Percentiles rank a stretch among this genome's conserved stretches.
Conservation (phyloP, 1,140 invertebrate genomes). For the Leptinotarsa defecta region DNA sequence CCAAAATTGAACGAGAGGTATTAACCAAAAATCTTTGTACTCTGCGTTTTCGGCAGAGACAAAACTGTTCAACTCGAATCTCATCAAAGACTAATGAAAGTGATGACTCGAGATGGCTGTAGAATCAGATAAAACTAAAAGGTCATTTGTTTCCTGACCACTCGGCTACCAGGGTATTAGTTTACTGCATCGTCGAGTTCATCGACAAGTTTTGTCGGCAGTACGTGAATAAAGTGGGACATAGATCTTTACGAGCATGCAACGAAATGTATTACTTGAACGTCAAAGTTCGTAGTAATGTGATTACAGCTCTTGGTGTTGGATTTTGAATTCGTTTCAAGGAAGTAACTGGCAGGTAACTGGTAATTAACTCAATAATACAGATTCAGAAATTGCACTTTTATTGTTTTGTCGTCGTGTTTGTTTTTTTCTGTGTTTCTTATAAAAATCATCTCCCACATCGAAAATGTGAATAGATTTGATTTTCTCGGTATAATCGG, state of each 20-base stretch:
- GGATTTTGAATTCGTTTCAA: too few relatives aligned
- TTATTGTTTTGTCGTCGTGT: too few relatives aligned
- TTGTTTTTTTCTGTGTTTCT: too few relatives aligned
- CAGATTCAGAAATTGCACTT: too few relatives aligned
- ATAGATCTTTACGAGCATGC: neutral
- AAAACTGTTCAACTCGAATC: slow-evolving; percentile 18
- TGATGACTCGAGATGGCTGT: slow-evolving; percentile 32
- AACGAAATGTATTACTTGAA: neutral
- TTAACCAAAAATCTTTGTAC: slow-evolving; percentile 9
- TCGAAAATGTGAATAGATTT: too few relatives aligned
- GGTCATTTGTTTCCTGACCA: slow-evolving; percentile 38
- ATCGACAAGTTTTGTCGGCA: slow-evolving; percentile 18
- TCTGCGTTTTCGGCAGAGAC: slow-evolving; percentile 3
- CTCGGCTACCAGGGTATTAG: slow-evolving; percentile 20
- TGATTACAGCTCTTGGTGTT: too few relatives aligned
- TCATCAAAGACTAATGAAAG: slow-evolving; percentile 30
- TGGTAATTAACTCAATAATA: too few relatives aligned
- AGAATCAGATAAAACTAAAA: slow-evolving; percentile 34
- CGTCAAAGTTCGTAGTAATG: neutral
- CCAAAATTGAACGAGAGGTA: neutral
- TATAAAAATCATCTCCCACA: too few relatives aligned
- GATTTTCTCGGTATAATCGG: too few relatives aligned
- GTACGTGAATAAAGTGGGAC: neutral
- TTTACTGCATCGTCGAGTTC: slow-evolving; percentile 30
- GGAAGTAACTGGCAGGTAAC: too few relatives aligned